phyloP scores from a whole-genome alignment of 1,140 invertebrate genomes.

The Lithobius niger region DNA sequence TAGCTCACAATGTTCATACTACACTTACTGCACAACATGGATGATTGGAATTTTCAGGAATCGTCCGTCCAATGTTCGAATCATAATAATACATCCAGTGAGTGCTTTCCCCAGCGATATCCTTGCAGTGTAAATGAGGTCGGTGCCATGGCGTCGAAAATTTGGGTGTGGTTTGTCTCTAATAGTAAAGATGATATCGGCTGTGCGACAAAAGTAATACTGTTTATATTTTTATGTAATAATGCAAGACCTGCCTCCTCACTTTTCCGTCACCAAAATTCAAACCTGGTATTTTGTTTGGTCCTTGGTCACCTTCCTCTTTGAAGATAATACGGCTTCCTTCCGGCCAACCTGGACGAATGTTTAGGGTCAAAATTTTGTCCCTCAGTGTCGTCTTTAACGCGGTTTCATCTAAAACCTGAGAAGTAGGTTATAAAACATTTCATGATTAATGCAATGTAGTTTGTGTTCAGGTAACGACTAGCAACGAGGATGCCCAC shows the following conservation, averaged over 20 bases:
- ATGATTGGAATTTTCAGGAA: neutral
- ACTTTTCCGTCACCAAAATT: too few species aligned
- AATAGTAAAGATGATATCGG: constrained; percentile 1
- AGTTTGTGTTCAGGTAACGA: too few species aligned
- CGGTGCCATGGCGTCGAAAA: neutral
- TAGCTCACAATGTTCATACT: too few species aligned
- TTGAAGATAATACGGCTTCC: constrained; percentile 37
- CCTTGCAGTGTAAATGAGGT: neutral
- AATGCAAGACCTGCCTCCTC: too few species aligned
- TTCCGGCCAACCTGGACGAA: constrained; percentile 15
- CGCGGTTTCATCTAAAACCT: constrained; percentile 6
- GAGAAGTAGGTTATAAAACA: too few species aligned
- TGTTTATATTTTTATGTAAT: too few species aligned
- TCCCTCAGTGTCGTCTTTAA: constrained; percentile 5
- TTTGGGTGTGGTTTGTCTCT: neutral
- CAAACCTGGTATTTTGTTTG: constrained; percentile 57
- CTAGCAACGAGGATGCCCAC: too few species aligned
- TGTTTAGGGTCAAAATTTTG: constrained; percentile 7
- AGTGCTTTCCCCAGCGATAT: neutral
- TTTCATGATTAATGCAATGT: too few species aligned
- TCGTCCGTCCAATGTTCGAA: neutral
- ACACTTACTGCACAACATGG: neutral
- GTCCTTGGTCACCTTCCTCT: constrained; percentile 65
- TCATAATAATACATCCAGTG: neutral
- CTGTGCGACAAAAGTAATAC: too few species aligned